Conservation (phyloP, 1,140 invertebrate genomes). For the Drosophila gunungcola region DNA sequence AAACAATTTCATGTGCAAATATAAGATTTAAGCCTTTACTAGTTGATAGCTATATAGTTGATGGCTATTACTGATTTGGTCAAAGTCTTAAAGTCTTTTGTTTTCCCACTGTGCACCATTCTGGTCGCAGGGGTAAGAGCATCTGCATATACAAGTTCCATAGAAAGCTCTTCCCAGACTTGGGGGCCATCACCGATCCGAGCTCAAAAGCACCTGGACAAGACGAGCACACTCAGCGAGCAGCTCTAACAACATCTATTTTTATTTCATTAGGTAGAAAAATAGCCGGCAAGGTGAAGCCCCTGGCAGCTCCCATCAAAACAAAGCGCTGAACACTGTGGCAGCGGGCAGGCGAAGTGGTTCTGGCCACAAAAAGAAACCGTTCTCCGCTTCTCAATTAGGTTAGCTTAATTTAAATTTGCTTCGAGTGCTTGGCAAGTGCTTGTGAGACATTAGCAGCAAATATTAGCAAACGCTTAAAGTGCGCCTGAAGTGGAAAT, state of each 20-base stretch:
- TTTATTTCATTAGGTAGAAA: constrained; percentile 82
- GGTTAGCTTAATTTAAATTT: constrained; percentile 79
- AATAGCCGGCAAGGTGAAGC: constrained; percentile 62
- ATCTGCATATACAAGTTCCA: constrained; percentile 6
- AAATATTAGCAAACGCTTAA: constrained; percentile 61
- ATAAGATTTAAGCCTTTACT: too few relatives aligned
- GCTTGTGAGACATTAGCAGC: constrained; percentile 66
- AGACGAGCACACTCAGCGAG: constrained; percentile 32
- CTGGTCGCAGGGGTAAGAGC: constrained; percentile 1
- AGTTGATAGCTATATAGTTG: too few relatives aligned
- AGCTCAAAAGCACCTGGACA: constrained; percentile 32
- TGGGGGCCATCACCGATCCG: constrained; percentile 21
- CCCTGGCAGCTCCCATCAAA: constrained; percentile 32
- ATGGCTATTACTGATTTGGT: neutral
- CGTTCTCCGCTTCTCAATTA: constrained; percentile 60
- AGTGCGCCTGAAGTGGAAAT: constrained; percentile 27
- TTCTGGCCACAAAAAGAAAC: constrained; percentile 33
- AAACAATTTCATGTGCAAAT: too few relatives aligned
- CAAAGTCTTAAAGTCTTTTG: neutral
- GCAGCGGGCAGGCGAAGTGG: neutral
- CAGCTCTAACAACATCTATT: constrained; percentile 63
- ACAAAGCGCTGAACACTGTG: constrained; percentile 39
- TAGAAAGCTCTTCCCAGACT: constrained; percentile 14
- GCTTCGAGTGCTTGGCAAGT: constrained; percentile 58
- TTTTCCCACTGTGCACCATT: constrained; percentile 1